Conservation (phyloP, 2,797 vertebrate species). For the Passerculus sandwichensis region DNA sequence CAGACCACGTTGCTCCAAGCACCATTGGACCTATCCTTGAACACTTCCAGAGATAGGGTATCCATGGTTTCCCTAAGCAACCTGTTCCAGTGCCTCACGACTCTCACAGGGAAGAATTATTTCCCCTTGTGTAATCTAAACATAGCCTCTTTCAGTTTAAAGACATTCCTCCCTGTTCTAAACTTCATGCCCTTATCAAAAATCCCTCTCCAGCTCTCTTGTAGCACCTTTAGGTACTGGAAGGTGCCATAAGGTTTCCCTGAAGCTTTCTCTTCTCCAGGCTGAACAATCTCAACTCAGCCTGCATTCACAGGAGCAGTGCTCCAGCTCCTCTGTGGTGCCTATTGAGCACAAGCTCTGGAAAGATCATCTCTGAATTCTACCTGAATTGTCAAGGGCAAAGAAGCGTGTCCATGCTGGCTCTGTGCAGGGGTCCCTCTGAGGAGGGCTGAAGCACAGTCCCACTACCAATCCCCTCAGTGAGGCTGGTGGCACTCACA, state of each 20-base stretch:
- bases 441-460: background rate
- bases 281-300: background rate
- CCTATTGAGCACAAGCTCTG: fast-evolving
- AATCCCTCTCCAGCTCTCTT: background rate
- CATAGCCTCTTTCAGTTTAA: background rate
- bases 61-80: background rate
- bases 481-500: background rate
- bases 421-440: no score
- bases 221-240: background rate
- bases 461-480: background rate
- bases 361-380: background rate
- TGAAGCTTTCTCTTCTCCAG: background rate
- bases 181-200: background rate
- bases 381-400: background rate
- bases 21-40: no score
- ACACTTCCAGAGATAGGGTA: background rate
- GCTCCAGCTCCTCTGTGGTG: background rate
- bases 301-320: background rate
- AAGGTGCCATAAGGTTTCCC: background rate
- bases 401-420: background rate
- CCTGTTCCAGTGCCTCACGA: background rate
- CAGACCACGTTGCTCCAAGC: background rate
- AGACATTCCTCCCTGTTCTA: background rate
- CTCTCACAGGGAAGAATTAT: background rate
- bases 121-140: background rate